Conservation (phyloP, 30 jellyfish, hydroid and myxozoan species). For the Morbakka virulenta region DNA sequence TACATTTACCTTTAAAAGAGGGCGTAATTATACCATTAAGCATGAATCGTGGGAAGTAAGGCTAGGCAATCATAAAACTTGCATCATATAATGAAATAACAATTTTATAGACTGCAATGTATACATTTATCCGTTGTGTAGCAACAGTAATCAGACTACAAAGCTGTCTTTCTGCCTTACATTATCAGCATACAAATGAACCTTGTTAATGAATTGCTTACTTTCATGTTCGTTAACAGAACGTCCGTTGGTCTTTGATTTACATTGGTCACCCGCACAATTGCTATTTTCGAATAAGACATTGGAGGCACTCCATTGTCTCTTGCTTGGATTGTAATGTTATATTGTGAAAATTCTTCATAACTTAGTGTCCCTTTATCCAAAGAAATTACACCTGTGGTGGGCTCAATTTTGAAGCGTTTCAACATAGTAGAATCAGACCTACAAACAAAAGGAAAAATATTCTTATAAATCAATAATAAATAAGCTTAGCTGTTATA, state of each 20-base stretch:
- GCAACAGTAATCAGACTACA: no score
- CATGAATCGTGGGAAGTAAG: no score
- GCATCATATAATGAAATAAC: no score
- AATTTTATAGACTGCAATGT: no score
- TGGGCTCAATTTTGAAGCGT: slow-evolving; percentile 29
- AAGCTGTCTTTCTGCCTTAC: no score
- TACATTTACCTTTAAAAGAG: no score
- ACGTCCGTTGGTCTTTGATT: slow-evolving; percentile 78
- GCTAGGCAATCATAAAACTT: no score
- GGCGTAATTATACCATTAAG: no score
- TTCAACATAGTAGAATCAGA: slow-evolving; percentile 4
- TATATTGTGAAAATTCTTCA: slow-evolving; percentile 19
- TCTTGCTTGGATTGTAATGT: slow-evolving; percentile 46
- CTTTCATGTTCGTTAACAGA: slow-evolving; percentile 23
- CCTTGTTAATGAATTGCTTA: slow-evolving; percentile 16
- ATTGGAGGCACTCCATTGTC: slow-evolving; percentile 74
- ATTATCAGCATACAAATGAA: background rate
- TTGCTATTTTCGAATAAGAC: slow-evolving; percentile 24
- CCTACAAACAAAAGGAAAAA: no score
- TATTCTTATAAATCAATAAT: no score
- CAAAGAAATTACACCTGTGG: slow-evolving; percentile 40
- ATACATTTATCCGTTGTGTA: no score
- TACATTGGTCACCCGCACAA: slow-evolving; percentile 56
- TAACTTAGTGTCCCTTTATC: slow-evolving; percentile 43
- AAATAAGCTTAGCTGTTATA: no score